Evolutionary conservation across 2,888 invertebrate genomes (phyloP).

Genomic region (Hyposoter dolosus): DNA sequence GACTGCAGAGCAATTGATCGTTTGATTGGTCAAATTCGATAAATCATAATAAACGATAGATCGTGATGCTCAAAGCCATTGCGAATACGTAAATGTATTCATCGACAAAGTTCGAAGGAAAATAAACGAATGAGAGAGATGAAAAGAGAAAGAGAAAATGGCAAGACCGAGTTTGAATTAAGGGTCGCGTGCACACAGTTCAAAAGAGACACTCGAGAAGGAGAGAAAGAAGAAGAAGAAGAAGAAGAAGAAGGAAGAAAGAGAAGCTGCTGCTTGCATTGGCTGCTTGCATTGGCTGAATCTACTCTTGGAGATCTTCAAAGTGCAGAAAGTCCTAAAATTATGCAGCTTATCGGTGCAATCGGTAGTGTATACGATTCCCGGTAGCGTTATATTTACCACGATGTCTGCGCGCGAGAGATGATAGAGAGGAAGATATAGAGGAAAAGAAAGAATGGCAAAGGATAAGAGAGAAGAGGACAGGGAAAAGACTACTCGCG

Average conservation of each 20-base stretch:
- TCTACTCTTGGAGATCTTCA: slow-evolving; percentile 71
- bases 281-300: slow-evolving; percentile 54
- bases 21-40: slow-evolving; percentile 36
- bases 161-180: slow-evolving; percentile 46
- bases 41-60: slow-evolving; percentile 50
- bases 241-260: slow-evolving; percentile 24
- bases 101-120: slow-evolving; percentile 35
- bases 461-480: slow-evolving; percentile 24
- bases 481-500: slow-evolving; percentile 50
- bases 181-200: slow-evolving; percentile 60
- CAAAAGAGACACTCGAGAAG: slow-evolving; percentile 42
- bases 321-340: slow-evolving; percentile 79
- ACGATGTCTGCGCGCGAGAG: slow-evolving; percentile 68
- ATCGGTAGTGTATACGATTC: slow-evolving; percentile 77
- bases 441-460: slow-evolving; percentile 33
- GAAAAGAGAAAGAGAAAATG: slow-evolving; percentile 35
- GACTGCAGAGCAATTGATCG: slow-evolving; percentile 52
- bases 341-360: slow-evolving; percentile 78
- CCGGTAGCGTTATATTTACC: slow-evolving; percentile 79
- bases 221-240: slow-evolving; percentile 51
- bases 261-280: slow-evolving; percentile 37
- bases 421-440: slow-evolving; percentile 66
- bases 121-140: neutral
- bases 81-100: neutral
- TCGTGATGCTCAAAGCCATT: slow-evolving; percentile 25